Conservation (phyloP, 2,797 vertebrate species). For the Oreochromis mossambicus region DNA sequence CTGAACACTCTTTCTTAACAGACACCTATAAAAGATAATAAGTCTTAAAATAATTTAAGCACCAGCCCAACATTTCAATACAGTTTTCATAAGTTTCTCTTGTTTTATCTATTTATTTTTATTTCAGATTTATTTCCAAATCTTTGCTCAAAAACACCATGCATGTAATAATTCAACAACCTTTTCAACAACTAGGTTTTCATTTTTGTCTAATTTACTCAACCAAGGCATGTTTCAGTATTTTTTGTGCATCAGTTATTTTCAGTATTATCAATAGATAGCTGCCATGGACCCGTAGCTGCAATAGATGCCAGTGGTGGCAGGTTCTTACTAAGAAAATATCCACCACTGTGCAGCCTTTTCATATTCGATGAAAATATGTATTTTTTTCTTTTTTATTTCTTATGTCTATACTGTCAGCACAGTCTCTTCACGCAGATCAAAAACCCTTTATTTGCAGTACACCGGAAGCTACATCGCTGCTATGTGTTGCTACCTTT, state of each 20-base stretch:
- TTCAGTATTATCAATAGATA: not conserved
- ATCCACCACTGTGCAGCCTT: not conserved
- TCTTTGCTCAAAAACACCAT: not conserved
- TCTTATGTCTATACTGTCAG: not conserved
- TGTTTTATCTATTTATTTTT: not conserved
- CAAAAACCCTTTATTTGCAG: not conserved
- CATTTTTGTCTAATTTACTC: not conserved
- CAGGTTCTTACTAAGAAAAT: not conserved
- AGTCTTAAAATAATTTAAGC: not conserved
- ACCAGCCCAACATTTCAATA: not conserved
- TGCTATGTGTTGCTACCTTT: not conserved
- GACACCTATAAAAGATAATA: not conserved
- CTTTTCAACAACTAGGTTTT: not conserved
- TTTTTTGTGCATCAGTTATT: not conserved
- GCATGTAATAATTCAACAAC: not conserved
- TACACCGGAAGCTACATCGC: not conserved
- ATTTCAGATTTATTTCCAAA: not conserved
- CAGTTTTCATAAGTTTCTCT: not conserved
- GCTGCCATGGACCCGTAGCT: not conserved
- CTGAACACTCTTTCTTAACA: not conserved
- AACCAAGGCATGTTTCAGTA: not conserved
- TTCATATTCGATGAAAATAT: not conserved
- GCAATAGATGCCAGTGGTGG: not conserved
- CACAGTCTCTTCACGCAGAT: not conserved
- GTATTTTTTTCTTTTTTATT: not conserved